Percentiles rank a stretch among this genome's conserved stretches.
Conservation (phyloP, 2,113 vertebrate genomes). For the Rattus rattus region DNA sequence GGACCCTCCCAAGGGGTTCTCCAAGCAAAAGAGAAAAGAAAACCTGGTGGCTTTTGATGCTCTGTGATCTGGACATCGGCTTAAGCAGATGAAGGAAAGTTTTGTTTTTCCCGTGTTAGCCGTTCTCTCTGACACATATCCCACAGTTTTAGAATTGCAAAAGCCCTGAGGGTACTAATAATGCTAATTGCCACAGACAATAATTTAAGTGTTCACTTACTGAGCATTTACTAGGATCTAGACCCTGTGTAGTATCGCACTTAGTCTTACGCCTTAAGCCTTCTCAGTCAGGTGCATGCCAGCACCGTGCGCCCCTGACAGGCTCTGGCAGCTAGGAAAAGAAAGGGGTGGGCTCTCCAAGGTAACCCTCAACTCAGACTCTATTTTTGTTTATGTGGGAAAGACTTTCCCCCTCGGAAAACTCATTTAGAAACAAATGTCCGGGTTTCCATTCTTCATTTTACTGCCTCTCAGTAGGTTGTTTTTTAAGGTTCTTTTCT, state of each 20-base stretch:
- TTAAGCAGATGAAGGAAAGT: constrained; percentile 6
- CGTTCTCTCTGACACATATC: constrained; percentile 6
- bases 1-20: too few relatives aligned
- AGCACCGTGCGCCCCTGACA: neutral
- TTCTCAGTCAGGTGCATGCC: neutral
- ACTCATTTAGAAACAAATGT: neutral
- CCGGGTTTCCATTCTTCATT: neutral
- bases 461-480: constrained; percentile 2
- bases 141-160: constrained; percentile 22
- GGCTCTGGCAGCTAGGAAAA: neutral
- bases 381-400: neutral
- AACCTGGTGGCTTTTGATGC: too few relatives aligned
- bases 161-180: neutral
- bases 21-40: too few relatives aligned
- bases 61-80: too few relatives aligned
- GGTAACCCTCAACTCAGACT: neutral
- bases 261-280: neutral
- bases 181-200: neutral
- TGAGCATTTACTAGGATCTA: neutral
- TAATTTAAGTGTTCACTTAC: neutral
- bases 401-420: neutral
- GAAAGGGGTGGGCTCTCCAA: neutral
- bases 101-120: neutral
- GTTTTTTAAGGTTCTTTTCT: neutral
- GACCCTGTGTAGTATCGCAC: neutral